Evolutionary conservation across 2,113 vertebrate species (phyloP).

Genomic region (Malurus cyaneus): DNA sequence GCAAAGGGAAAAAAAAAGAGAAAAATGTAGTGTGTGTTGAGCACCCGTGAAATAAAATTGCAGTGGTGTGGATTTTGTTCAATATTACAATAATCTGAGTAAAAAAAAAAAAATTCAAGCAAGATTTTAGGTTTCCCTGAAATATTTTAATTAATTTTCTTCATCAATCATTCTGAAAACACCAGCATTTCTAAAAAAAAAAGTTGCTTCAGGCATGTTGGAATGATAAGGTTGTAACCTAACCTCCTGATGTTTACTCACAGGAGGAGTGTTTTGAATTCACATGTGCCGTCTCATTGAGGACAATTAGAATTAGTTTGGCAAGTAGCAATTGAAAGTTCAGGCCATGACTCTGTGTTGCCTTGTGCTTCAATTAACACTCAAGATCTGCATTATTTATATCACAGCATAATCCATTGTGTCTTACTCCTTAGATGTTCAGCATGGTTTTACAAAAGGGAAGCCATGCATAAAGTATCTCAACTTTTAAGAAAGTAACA

Average conservation of each 20-base stretch:
- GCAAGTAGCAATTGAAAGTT: slow-evolving; percentile 22
- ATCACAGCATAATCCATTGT: background rate
- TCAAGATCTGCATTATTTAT: slow-evolving; percentile 42
- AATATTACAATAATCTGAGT: background rate
- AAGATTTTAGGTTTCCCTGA: background rate
- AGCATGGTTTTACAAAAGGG: background rate
- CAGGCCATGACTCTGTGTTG: background rate
- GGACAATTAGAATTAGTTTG: slow-evolving; percentile 36
- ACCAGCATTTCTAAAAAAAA: background rate
- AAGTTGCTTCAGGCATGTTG: background rate
- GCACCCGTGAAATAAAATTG: background rate
- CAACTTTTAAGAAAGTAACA: slow-evolving; percentile 29
- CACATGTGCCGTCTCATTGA: background rate
- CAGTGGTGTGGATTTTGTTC: background rate
- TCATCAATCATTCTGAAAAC: background rate
- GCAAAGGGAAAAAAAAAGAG: background rate
- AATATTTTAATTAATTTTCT: background rate
- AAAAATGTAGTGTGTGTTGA: background rate
- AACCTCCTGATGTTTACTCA: slow-evolving; percentile 11
- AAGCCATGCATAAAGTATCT: slow-evolving; percentile 42
- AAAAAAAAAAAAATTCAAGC: background rate
- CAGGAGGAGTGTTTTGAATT: background rate
- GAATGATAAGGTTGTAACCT: background rate
- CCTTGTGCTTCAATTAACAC: slow-evolving; percentile 26
- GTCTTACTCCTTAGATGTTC: background rate